Evolutionary conservation across 2,888 invertebrate genomes (phyloP), one percentile per base, ranked within the genome.

Genomic region (Pollenia amentaria): DNA sequence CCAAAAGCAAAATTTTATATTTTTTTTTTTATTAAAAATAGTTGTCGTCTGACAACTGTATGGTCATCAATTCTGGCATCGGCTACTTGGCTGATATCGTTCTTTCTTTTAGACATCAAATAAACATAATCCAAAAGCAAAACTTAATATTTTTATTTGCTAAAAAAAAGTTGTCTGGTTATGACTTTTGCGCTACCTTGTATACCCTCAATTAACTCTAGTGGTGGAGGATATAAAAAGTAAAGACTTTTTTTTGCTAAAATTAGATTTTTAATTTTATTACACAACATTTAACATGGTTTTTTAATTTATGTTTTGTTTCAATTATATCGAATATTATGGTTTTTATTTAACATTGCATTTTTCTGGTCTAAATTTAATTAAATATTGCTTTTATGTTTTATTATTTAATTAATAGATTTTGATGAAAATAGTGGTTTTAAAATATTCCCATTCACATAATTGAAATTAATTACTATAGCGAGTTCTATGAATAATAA

Each of bases 311-410:
- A 38, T 60, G 18, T 53, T 42, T 44, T 67, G 29, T 48, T 48
- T 38, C 8, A 67, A 67, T 67, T 67, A 10, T n/a, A 21, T 48
- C 51, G 14, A 29, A 29, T 10, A 21, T n/a, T 40, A 16, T 44
- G 10, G 42, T 40, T 51, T 64, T 29, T 76, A 14, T 62, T 12
- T 12, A 42, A 14, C 6, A 51, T 9, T 62, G 57, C 48, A 44
- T 65, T 65, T 65, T 65, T 65, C 9, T 29, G 7, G 9, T 38
- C 10, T 57, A 44, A 70, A 80, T 64, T 80, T 64, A 62, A 72
- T 64, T 72, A 80, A 44, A 72, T 53, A 62, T 53, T 40, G 4
- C 42, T 60, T 42, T 70, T 62, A 48, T 79, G 29, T 64, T 80
- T 62, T 53, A 38, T 3, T 38, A 70, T 72, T 64, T 64, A 72